These are phyloP conservation scores for Rutilus rutilus DNA, from an alignment of 2,113 vertebrate genomes.

Conservation along the genomic window DNA sequence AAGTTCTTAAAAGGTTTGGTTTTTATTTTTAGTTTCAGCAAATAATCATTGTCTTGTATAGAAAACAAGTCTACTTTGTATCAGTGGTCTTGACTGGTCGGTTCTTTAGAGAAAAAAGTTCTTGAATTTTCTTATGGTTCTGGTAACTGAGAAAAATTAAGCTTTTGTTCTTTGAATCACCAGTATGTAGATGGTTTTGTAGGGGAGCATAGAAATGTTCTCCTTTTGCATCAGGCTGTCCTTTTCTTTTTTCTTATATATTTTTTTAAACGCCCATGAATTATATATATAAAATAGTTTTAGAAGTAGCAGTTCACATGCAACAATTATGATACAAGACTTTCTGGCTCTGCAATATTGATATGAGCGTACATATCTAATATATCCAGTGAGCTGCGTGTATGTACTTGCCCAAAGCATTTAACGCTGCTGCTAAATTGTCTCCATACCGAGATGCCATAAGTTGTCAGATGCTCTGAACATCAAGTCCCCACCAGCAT, in stretches of 20 bases:
- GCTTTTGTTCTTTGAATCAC: background rate
- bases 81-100: background rate
- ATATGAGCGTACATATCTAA: background rate
- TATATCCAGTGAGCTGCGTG: background rate
- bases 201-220: background rate
- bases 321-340: background rate
- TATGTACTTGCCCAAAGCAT: conserved; percentile 8
- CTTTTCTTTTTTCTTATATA: background rate
- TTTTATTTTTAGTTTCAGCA: background rate
- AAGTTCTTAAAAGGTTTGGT: background rate
- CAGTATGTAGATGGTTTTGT: background rate
- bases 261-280: background rate
- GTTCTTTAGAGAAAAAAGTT: background rate
- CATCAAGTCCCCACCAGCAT: background rate
- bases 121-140: background rate
- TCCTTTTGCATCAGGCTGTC: background rate
- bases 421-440: conserved; percentile 2
- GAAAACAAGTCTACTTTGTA: background rate
- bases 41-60: background rate
- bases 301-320: conserved; percentile 6
- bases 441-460: background rate
- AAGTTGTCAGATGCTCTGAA: background rate
- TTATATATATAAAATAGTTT: background rate
- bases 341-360: background rate
- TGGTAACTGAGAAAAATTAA: background rate